Evolutionary conservation across 2,797 vertebrate species (phyloP), one percentile per base, ranked within the genome.

Genomic region (Ceryle rudis): DNA sequence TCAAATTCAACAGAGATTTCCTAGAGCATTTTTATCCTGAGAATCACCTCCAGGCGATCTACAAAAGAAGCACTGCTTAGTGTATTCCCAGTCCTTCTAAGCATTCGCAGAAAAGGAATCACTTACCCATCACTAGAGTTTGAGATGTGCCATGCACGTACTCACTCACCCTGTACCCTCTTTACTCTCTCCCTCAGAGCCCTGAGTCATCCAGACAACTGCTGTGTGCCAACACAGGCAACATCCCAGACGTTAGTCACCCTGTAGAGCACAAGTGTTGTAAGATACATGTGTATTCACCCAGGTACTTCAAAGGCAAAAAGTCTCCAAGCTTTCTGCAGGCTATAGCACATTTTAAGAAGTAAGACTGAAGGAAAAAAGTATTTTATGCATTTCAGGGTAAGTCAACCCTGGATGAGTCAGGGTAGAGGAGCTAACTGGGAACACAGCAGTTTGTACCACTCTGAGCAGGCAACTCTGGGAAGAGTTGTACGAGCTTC

Each of bases 31-130:
- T 77, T 94, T 61, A 10, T 88, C 19, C 44, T 33, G 35, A 78
- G 10, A 90, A 71, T 81, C 20, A 49, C 18, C 42, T 64, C 25
- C n/a, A 86, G 31, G 28, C 0, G 0, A 54, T 65, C 41, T 65
- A 49, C 37, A 60, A 29, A 91, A 71, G 51, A n/a, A 71, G 5
- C 25, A 35, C n/a, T 54, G 26, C 15, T 82, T 67, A 25, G 20
- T 46, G 17, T 49, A 52, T 79, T 91, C 54, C 10, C 37, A 42
- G 23, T 54, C 6, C 14, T 72, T 84, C 70, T 21, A 84, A 86
- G 16, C 14, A 55, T 17, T 80, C 0, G 0, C 26, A 78, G 35
- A 31, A 78, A 86, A 90, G 29, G 42, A 74, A 64, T 28, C 0
- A 22, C 62, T 92, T 78, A 51, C 29, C 25, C 9, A 31, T 67